A percentile compares a stretch with the other conserved stretches of the same genome.
Conservation (phyloP, 2,797 vertebrate genomes). For the Sitta carolinensis region DNA sequence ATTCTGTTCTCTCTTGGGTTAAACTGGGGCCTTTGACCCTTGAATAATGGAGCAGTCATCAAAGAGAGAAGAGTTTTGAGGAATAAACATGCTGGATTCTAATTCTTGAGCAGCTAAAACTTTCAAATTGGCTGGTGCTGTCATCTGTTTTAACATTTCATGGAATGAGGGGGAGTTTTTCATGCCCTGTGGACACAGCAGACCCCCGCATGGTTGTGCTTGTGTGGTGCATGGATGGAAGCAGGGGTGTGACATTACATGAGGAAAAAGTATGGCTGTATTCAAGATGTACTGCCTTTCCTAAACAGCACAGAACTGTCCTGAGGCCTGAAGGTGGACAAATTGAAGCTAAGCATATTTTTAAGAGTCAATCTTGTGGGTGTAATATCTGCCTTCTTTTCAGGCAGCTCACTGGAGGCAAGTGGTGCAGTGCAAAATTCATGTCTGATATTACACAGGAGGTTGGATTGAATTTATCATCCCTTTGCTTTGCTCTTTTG, state of each 20-base stretch:
- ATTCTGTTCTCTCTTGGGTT: neutral
- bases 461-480: neutral
- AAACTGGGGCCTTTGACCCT: neutral
- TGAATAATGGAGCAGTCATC: neutral
- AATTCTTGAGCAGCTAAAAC: neutral
- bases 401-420: neutral
- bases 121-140: neutral
- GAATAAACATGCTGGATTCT: neutral
- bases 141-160: neutral
- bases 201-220: neutral
- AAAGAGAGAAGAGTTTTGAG: neutral
- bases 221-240: neutral
- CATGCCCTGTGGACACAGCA: no score
- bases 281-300: neutral
- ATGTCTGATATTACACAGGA: neutral
- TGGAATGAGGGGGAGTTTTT: neutral
- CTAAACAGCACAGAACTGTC: neutral
- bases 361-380: neutral
- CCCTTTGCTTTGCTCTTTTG: neutral
- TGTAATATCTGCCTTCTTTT: neutral
- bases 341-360: neutral
- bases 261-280: neutral
- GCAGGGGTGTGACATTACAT: fast-evolving
- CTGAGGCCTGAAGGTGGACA: neutral
- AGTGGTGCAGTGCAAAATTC: neutral